These are phyloP conservation scores for Myrmecophaga tridactyla DNA, from an alignment of 2,113 vertebrate genomes.

Conservation along the genomic window DNA sequence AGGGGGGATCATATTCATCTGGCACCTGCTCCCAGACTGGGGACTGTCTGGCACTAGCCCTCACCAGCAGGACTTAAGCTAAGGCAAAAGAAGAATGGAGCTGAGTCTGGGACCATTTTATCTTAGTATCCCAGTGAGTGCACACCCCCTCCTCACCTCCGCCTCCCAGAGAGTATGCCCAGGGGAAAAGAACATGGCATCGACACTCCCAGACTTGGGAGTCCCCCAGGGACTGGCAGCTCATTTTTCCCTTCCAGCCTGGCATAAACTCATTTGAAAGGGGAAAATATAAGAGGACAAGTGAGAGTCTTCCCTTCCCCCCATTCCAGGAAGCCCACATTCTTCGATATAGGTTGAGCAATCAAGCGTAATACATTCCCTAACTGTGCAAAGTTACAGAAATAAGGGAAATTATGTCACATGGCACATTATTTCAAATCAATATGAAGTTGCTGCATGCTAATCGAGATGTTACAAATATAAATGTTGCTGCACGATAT, in stretches of 20 bases:
- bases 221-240: rapidly evolving
- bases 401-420: neutral
- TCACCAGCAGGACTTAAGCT: neutral
- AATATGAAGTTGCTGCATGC: neutral
- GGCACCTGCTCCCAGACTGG: too few relatives aligned
- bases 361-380: neutral
- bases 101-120: too few relatives aligned
- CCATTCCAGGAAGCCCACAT: neutral
- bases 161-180: too few relatives aligned
- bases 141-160: rapidly evolving
- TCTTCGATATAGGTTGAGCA: neutral
- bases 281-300: neutral
- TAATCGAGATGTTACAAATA: neutral
- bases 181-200: rapidly evolving
- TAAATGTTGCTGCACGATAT: rapidly evolving
- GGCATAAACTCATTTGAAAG: neutral
- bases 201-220: neutral
- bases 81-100: too few relatives aligned
- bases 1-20: rapidly evolving
- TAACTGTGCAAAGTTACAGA: neutral
- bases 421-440: neutral
- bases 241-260: neutral
- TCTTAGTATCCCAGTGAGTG: neutral
- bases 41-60: neutral
- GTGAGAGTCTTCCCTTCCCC: neutral